These are phyloP conservation scores for Marcusenius ussheri DNA, from an alignment of 2,113 vertebrate species.

Conservation along the genomic window DNA sequence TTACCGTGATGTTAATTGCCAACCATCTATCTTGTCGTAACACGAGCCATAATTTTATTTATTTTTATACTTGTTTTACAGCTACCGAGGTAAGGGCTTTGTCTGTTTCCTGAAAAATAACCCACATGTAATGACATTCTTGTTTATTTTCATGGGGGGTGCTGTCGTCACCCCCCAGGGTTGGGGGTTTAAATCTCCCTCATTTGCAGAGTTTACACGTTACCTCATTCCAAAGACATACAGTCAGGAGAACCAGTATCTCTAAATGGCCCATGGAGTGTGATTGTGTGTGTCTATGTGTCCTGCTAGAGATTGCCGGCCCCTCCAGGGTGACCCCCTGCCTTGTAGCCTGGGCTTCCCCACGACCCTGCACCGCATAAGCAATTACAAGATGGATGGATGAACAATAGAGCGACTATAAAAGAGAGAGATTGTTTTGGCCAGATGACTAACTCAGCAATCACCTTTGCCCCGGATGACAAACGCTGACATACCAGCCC, in stretches of 20 bases:
- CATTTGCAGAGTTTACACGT: neutral
- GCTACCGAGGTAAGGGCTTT: neutral
- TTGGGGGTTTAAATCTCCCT: neutral
- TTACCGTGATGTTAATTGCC: neutral
- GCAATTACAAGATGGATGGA: neutral
- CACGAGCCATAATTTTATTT: neutral
- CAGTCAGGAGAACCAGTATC: neutral
- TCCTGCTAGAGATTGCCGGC: neutral
- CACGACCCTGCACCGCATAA: neutral
- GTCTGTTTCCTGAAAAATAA: neutral
- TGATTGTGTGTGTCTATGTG: neutral
- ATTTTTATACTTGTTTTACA: neutral
- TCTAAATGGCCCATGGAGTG: neutral
- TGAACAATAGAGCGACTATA: neutral
- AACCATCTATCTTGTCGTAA: neutral
- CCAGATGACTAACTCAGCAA: neutral
- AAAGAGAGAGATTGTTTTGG: neutral
- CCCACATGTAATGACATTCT: neutral
- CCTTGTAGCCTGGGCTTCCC: neutral
- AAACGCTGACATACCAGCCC: neutral
- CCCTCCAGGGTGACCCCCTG: neutral
- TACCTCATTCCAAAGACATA: neutral
- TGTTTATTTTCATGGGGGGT: neutral
- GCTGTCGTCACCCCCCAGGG: neutral
- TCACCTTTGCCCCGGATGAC: neutral